phyloP scores from a whole-genome alignment of 2,888 invertebrate genomes.

The Neuroscelio doddi region DNA sequence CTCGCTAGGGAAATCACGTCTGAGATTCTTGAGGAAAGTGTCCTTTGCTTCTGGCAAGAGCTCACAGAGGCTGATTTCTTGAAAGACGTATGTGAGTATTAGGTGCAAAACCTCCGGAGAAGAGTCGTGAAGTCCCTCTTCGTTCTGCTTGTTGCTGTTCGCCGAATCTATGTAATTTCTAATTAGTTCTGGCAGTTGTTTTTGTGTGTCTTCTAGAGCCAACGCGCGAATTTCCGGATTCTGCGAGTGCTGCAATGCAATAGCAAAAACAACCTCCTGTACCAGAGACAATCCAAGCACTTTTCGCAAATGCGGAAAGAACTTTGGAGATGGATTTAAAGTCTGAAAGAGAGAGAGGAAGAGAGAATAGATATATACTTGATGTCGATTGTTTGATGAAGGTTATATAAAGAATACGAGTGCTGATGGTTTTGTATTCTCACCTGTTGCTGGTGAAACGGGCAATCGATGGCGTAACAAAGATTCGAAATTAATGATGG shows the following conservation, averaged over 20 bases:
- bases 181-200: conserved; percentile 87
- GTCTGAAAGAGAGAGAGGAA: conserved; percentile 74
- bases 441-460: conserved; percentile 81
- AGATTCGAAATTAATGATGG: conserved; percentile 90
- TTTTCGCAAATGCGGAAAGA: conserved; percentile 89
- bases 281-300: conserved; percentile 89
- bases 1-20: conserved; percentile 90
- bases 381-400: too few relatives aligned
- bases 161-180: conserved; percentile 88
- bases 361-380: neutral
- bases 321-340: conserved; percentile 84
- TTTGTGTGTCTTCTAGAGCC: conserved; percentile 85
- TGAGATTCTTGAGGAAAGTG: conserved; percentile 85
- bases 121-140: conserved; percentile 91
- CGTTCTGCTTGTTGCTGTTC: conserved; percentile 79
- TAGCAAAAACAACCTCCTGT: conserved; percentile 92
- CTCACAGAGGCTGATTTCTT: conserved; percentile 75
- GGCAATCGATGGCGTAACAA: conserved; percentile 90
- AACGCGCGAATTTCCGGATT: conserved; percentile 82
- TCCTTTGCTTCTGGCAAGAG: conserved; percentile 84
- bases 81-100: conserved; percentile 79
- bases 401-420: too few relatives aligned
- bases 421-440: too few relatives aligned
- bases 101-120: conserved; percentile 91
- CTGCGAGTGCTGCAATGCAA: conserved; percentile 87